Base-by-base conservation (phyloP, 1,140 invertebrate genomes). In the Drosophila eugracilis region DNA sequence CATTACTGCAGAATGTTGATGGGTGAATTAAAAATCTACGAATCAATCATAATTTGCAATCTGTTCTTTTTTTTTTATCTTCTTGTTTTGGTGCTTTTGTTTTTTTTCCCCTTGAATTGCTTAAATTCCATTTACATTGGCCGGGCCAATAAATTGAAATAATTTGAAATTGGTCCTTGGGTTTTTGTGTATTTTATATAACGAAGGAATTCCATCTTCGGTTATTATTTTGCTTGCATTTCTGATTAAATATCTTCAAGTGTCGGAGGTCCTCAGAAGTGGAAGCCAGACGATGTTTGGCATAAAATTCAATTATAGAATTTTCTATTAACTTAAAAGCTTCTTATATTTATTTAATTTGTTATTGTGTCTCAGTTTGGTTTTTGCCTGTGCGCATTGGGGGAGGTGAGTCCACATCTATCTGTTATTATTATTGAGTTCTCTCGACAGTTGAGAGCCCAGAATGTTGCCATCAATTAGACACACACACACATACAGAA, bases 331-430 rank as follows among this genome's bases (percentile, higher is more conserved):
- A 86, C 78, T 88, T 81, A 75, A 86, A 88, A 86, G 83, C 83
- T 88, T 75, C 83, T 86, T 78, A 88, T 88, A 86, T 86, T 88
- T 86, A 88, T 86, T 88, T 88, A 86, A 88, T 86, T 86, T 88
- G 70, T 83, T 83, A 83, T 88, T 86, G 70, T 81, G 70, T 72
- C 42, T 70, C 41, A 21, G 42, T 42, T 57, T 17, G 30, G 52
- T 34, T 58, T 52, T 14, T 24, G 26, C 22, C 36, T 21, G 36
- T 60, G 26, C 9, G 47, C 7, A 19, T 5, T 30, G 37, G 58
- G 49, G 19, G n/a, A 1, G 24, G 22, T 55, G 42, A n/a, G 19
- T 45, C 22, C 14, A 32, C 58, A 58, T 54, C 48, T 41, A 30
- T 59, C 63, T 75, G 39, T 62, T 72, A 28, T 62, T 72, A 52